These are phyloP conservation scores for Telmatochromis sp. DNA, from an alignment of 2,113 vertebrate species.

Conservation along the genomic window DNA sequence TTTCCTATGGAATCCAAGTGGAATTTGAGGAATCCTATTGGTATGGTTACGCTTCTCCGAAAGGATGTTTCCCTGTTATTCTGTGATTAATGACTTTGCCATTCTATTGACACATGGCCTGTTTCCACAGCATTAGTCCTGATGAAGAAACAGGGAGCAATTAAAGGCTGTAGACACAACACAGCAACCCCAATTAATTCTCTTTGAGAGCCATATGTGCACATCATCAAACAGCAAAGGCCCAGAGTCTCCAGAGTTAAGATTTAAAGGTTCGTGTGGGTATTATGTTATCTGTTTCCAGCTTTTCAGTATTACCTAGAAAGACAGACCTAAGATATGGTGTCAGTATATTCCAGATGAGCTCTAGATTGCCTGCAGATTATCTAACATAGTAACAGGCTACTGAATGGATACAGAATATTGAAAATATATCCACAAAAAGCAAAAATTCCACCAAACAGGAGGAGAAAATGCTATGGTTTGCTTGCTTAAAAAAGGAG, in stretches of 20 bases:
- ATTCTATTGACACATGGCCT: background rate
- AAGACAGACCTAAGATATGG: background rate
- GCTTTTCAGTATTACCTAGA: background rate
- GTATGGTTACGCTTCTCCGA: conserved; percentile 58
- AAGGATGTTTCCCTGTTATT: conserved; percentile 16
- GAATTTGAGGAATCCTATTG: conserved; percentile 52
- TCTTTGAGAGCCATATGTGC: background rate
- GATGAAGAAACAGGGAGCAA: conserved; percentile 10
- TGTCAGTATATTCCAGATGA: background rate
- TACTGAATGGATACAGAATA: background rate
- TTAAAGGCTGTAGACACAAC: conserved; percentile 7
- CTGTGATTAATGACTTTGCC: conserved; percentile 42
- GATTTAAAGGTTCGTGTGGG: background rate
- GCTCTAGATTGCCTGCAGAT: background rate
- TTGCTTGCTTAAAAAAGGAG: conserved; percentile 52
- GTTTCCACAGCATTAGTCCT: background rate
- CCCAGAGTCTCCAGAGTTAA: background rate
- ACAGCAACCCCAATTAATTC: background rate
- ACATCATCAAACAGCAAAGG: background rate
- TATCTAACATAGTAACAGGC: background rate
- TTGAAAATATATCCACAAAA: background rate
- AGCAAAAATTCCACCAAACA: background rate
- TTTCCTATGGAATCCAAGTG: conserved; percentile 4
- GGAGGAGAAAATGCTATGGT: background rate
- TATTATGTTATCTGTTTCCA: background rate